Evolutionary conservation across 1,140 invertebrate species (phyloP).

Genomic region (Drosophila biarmipes): DNA sequence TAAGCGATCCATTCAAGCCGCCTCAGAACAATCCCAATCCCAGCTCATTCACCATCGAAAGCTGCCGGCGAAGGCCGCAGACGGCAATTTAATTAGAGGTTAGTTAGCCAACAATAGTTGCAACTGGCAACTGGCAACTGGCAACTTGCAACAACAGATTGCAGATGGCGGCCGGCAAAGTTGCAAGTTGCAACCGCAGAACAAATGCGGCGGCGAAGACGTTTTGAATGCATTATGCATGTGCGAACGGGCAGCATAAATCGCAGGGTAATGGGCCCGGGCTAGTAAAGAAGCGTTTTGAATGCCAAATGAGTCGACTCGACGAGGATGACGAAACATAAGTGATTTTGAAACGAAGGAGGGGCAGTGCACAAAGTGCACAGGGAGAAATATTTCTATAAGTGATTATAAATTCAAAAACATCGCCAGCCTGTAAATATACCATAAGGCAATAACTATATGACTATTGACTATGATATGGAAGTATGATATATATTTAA

Average conservation of each 20-base stretch:
- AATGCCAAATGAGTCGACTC: conserved; percentile 69
- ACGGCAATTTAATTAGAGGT: conserved; percentile 51
- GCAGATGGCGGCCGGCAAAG: not conserved
- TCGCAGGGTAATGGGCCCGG: conserved; percentile 56
- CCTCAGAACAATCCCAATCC: conserved; percentile 18
- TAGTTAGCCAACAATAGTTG: conserved; percentile 38
- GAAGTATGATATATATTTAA: too few species aligned
- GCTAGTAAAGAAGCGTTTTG: conserved; percentile 61
- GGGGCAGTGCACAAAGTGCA: conserved; percentile 9
- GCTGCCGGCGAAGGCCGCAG: conserved; percentile 34
- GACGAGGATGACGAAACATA: conserved; percentile 48
- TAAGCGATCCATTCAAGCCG: conserved; percentile 44
- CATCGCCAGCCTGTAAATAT: not conserved
- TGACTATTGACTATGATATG: too few species aligned
- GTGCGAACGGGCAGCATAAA: conserved; percentile 56
- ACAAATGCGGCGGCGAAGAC: conserved; percentile 30
- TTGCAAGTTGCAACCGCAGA: conserved; percentile 28
- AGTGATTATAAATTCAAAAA: conserved; percentile 2
- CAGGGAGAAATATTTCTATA: conserved; percentile 7
- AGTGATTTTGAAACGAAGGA: conserved; percentile 40
- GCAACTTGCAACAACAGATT: conserved; percentile 17
- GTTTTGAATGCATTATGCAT: conserved; percentile 65
- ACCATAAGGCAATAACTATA: too few species aligned
- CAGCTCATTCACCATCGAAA: conserved; percentile 36
- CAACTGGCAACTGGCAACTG: too few species aligned